Base-by-base conservation (phyloP, 2,113 vertebrate species). In the Trinectes maculatus region DNA sequence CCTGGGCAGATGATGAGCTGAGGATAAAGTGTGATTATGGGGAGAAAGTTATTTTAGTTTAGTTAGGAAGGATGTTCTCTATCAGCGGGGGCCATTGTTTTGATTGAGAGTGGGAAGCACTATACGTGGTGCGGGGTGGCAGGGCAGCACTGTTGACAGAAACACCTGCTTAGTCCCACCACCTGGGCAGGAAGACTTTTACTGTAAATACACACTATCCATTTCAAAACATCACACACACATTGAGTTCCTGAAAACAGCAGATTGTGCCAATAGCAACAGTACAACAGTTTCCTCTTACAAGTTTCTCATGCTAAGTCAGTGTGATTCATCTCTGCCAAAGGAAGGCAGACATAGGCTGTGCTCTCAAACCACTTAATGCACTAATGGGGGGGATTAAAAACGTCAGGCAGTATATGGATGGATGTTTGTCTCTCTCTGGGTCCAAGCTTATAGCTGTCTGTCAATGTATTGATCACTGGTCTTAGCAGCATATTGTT, bases 401-500 rank as follows among this genome's bases (percentile, higher is more conserved):
- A 49, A 42, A n/a, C 44, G 22, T 28, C 40, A 55, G 33, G 33
- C 57, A 26, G 28, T 26, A 55, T 73, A 73, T 51, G 29, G 31
- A 58, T 28, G 55, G 68, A 63, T 78, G 82, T 81, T 85, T 88
- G 79, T 77, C 62, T 78, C 70, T 44, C 74, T 85, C 73, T 82
- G 77, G 65, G 37, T 83, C 54, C 48, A 69, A 77, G 81, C 74
- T 84, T 78, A 83, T 70, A 62, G 47, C 74, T 77, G 71, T 74
- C 58, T 72, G 51, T 79, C 12, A 24, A 61, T 24, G 63, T 65
- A 82, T 77, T 85, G 77, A 84, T 80, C 2, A 6, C 49, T 8
- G 85, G 78, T 72, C 26, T 89, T 83, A 76, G 76, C 19, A 3
- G 33, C 3, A 60, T 26, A 82, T 87, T 89, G 86, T 89, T 54